phyloP scores from a whole-genome alignment of 2,113 vertebrate genomes.

The Centrocercus urophasianus region DNA sequence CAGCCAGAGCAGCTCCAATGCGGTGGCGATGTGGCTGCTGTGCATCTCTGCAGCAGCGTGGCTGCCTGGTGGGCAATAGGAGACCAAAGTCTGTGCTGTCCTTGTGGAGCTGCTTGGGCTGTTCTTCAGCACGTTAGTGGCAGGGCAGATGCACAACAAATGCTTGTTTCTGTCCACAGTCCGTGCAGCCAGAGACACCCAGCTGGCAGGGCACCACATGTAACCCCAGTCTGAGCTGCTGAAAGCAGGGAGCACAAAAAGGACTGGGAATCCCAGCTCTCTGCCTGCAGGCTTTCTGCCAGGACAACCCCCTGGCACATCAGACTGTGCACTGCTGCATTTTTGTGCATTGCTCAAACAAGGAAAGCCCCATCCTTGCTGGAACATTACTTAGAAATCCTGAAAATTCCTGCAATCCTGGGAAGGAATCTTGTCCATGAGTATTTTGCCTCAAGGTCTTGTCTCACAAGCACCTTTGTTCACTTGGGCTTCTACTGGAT shows the following conservation, averaged over 20 bases:
- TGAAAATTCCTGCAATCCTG: background rate
- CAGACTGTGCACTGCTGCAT: background rate
- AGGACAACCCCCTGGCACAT: background rate
- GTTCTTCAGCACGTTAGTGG: accelerated
- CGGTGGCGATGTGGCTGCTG: background rate
- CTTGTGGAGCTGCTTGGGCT: background rate
- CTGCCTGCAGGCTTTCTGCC: background rate
- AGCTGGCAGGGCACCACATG: background rate
- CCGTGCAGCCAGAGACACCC: background rate
- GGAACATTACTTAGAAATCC: background rate
- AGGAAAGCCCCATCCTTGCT: background rate
- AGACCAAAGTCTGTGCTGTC: background rate
- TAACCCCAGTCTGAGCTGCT: background rate
- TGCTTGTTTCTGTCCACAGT: background rate
- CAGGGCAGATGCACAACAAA: background rate
- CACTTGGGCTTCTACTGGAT: too few species aligned
- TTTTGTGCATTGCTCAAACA: background rate
- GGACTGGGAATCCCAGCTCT: background rate
- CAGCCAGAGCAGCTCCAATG: background rate
- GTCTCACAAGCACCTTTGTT: background rate
- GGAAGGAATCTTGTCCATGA: background rate
- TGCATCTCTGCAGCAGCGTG: background rate
- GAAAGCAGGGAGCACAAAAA: background rate
- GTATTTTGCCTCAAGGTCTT: background rate
- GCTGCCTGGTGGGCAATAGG: accelerated